These are phyloP conservation scores for Gymnothorax reevesii DNA, from an alignment of 2,797 vertebrate genomes.

Conservation along the genomic window DNA sequence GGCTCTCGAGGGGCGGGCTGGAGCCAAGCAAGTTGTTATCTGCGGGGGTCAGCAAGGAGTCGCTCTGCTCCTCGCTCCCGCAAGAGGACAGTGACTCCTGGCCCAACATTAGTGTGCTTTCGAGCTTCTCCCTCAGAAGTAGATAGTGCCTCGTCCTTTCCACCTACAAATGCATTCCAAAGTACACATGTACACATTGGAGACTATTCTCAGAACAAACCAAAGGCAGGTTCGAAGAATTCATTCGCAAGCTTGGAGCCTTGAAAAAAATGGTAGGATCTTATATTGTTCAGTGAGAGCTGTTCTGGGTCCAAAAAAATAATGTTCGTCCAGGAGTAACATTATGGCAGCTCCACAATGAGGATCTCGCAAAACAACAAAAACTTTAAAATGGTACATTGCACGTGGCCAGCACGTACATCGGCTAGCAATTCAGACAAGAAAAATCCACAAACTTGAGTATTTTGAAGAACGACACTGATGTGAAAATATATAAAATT, in stretches of 20 bases:
- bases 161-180: constrained; percentile 72
- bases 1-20: constrained; percentile 71
- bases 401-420: too few relatives aligned
- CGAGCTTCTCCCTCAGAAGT: constrained; percentile 93
- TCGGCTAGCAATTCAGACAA: too few relatives aligned
- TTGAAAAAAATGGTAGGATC: too few relatives aligned
- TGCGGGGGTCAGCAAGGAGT: constrained; percentile 77
- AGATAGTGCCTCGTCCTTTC: constrained; percentile 97
- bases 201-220: neutral
- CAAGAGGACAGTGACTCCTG: constrained; percentile 79
- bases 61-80: constrained; percentile 78
- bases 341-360: too few relatives aligned
- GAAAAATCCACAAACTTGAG: too few relatives aligned
- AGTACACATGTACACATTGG: constrained; percentile 20
- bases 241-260: neutral
- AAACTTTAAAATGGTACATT: too few relatives aligned
- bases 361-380: too few relatives aligned
- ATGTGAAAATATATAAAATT: too few relatives aligned
- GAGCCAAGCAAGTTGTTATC: constrained; percentile 70
- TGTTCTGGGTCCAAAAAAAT: too few relatives aligned
- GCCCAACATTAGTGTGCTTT: constrained; percentile 82
- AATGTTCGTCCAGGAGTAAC: too few relatives aligned
- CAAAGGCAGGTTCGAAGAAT: neutral
- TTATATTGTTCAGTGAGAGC: too few relatives aligned
- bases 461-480: too few relatives aligned